These are phyloP conservation scores for Caenorhabditis remanei DNA, from an alignment of 1,140 invertebrate genomes.

Conservation along the genomic window DNA sequence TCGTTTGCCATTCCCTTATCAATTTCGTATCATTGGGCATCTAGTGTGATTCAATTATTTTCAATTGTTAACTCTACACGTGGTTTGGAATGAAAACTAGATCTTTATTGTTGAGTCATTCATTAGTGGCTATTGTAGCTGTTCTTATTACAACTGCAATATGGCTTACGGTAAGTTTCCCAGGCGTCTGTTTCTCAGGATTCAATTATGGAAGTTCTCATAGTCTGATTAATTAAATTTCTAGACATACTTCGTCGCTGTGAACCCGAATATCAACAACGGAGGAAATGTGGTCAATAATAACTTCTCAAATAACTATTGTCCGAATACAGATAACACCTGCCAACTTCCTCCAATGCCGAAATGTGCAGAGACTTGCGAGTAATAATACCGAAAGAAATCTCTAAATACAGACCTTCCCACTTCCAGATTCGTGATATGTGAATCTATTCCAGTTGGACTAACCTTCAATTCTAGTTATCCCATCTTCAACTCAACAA, in stretches of 20 bases:
- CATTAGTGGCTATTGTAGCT: conserved; percentile 20
- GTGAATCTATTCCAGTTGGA: conserved; percentile 61
- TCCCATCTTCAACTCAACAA: conserved; percentile 58
- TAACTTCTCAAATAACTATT: conserved; percentile 47
- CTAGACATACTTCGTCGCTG: conserved; percentile 24
- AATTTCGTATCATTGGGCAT: conserved; percentile 18
- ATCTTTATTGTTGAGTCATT: conserved; percentile 23
- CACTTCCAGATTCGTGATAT: conserved; percentile 55
- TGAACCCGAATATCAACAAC: conserved; percentile 27
- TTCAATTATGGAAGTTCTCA: no score
- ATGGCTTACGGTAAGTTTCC: conserved; percentile 49
- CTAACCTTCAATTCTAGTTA: conserved; percentile 53
- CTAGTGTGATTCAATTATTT: conserved; percentile 17
- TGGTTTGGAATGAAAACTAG: conserved; percentile 19
- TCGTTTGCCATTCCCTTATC: conserved; percentile 7
- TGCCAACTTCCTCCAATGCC: conserved; percentile 18
- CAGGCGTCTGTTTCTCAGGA: no score
- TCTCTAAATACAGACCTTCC: neutral
- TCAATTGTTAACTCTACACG: neutral
- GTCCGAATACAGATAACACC: neutral
- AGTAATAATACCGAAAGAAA: conserved; percentile 28
- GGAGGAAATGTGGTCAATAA: conserved; percentile 16
- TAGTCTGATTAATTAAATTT: no score
- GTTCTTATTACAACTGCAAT: conserved; percentile 45
- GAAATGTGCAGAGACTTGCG: conserved; percentile 59